Base-by-base conservation (phyloP, 2,888 invertebrate species). In the Xanthia togata region DNA sequence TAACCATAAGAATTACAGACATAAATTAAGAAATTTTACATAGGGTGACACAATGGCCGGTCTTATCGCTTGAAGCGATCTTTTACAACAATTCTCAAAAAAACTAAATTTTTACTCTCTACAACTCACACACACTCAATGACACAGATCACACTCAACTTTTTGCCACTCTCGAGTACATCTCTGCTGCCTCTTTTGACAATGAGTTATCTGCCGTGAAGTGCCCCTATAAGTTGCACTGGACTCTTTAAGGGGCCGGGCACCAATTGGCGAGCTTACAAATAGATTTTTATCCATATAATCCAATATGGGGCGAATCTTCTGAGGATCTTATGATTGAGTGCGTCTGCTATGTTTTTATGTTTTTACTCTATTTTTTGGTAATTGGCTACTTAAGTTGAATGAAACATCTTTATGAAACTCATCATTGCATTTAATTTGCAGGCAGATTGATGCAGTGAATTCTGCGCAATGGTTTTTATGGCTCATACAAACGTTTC, bases 191-290 rank as follows among this genome's bases (percentile, higher is more conserved):
- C 74, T 79, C 79, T 82, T 82, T 68, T 80, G 84, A 86, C 86
- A 88, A 83, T 88, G 89, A 90, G 85, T 87, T 89, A 91, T 92
- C 93, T 92, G 93, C 84, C 81, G 73, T 79, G 89, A 92, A 93
- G 91, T 84, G 88, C 87, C 84, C 88, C 88, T 83, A 91, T 92
- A 91, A 91, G 89, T 90, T 89, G 88, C 91, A 90, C 87, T 88
- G 90, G 90, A 88, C 89, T 87, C 89, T 88, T 83, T 82, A 82
- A 85, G 87, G 81, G 78, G 63, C 83, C 73, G 78, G 63, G 62
- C 71, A 77, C 78, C 81, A 88, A 88, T 90, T 85, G 87, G 82
- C 84, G 74, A 77, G 81, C 86, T 88, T 83, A 84, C 84, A 78
- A 86, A 84, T 83, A 81, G 85, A 82, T 89, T 90, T 90, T 89